Conservation (phyloP, 2,888 invertebrate genomes). For the Doris montereyensis region DNA sequence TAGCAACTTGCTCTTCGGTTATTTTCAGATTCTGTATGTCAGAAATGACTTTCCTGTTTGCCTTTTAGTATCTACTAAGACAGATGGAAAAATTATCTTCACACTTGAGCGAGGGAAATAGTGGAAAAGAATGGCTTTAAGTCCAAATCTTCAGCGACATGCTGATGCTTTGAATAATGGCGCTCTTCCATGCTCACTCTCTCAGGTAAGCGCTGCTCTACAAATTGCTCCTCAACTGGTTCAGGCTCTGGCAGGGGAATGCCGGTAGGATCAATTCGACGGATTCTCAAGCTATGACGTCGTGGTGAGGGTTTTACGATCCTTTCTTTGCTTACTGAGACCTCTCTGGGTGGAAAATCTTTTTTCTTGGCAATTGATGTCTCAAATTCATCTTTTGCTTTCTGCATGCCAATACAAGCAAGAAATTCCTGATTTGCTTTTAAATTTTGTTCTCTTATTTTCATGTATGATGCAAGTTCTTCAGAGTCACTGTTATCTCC, state of each 20-base stretch:
- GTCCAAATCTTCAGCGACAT: neutral
- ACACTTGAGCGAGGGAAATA: no score
- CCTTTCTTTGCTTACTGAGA: neutral
- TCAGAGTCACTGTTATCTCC: no score
- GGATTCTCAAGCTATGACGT: conserved; percentile 54
- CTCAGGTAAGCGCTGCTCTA: conserved; percentile 22
- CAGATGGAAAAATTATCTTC: no score
- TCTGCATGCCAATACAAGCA: conserved; percentile 51
- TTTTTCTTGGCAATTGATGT: conserved; percentile 2
- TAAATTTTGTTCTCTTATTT: conserved; percentile 54
- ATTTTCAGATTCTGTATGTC: conserved; percentile 49
- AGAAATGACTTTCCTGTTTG: no score
- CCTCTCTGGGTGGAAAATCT: neutral
- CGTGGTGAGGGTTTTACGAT: conserved; percentile 43
- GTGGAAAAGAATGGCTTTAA: no score
- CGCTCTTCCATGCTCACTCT: conserved; percentile 33
- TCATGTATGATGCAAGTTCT: no score
- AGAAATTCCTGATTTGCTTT: conserved; percentile 60
- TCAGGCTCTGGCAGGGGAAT: conserved; percentile 50
- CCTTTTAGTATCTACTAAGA: no score
- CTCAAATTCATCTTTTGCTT: conserved; percentile 19
- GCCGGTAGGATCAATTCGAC: conserved; percentile 56
- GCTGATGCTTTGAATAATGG: conserved; percentile 38
- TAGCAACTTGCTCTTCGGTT: conserved; percentile 58
- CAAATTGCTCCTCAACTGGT: conserved; percentile 31